A percentile compares a stretch with the other conserved stretches of the same genome.
Evolutionary conservation across 2,888 invertebrate species (phyloP).

Genomic region (Andrena fulva): DNA sequence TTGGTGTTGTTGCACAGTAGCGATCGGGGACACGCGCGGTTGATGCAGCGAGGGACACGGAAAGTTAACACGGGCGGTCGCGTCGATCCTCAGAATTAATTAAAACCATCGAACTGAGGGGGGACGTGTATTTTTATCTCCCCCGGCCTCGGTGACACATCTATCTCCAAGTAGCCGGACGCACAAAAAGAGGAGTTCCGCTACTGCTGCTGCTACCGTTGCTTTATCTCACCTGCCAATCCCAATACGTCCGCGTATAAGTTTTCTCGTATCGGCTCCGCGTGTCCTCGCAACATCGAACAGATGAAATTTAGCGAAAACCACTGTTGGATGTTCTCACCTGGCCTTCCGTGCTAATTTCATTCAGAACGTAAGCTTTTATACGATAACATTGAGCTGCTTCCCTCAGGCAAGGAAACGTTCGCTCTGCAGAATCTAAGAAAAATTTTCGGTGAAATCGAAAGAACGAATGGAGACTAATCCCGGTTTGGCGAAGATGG

Average conservation of each 20-base stretch:
- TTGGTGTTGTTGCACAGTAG: conserved; percentile 73
- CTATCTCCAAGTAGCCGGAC: conserved; percentile 70
- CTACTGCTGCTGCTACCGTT: conserved; percentile 56
- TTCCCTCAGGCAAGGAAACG: too few relatives aligned
- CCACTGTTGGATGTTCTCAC: conserved; percentile 2
- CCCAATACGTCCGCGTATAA: conserved; percentile 56
- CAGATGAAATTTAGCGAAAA: conserved; percentile 4
- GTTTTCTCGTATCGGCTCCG: conserved; percentile 33
- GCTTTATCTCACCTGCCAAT: conserved; percentile 61
- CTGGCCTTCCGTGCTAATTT: background rate
- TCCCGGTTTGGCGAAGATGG: background rate
- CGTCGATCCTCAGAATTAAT: conserved; percentile 71
- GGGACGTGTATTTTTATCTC: conserved; percentile 81
- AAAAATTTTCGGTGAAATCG: too few relatives aligned
- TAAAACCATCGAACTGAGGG: conserved; percentile 71
- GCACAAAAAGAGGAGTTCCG: conserved; percentile 45
- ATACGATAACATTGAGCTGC: too few relatives aligned
- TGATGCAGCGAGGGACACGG: conserved; percentile 61
- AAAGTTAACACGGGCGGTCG: conserved; percentile 70
- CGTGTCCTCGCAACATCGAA: conserved; percentile 1
- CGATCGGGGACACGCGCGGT: conserved; percentile 64
- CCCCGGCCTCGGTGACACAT: conserved; percentile 71
- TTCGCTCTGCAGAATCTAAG: too few relatives aligned
- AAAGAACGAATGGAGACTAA: too few relatives aligned
- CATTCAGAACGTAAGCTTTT: background rate